These are phyloP conservation scores for Anarsia innoxiella DNA, from an alignment of 2,888 invertebrate species.

Conservation along the genomic window DNA sequence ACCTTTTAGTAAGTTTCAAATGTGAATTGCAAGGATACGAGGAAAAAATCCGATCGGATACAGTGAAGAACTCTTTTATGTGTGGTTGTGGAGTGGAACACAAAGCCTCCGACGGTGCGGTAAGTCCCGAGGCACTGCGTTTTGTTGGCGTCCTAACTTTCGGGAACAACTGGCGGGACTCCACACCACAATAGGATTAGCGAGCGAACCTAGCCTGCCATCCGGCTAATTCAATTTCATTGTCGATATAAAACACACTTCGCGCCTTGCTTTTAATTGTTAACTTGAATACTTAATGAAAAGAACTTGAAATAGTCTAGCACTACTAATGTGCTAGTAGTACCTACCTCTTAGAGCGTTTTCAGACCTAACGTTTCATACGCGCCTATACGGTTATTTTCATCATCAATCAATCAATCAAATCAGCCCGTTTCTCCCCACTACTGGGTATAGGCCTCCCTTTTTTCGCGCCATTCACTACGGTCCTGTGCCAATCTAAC, in stretches of 20 bases:
- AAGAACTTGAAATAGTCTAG: too few species aligned
- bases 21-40: constrained; percentile 7
- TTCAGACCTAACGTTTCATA: too few species aligned
- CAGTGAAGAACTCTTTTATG: constrained; percentile 10
- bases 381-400: too few species aligned
- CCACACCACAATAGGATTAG: constrained; percentile 64
- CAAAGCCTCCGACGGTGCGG: constrained; percentile 25
- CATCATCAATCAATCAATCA: too few species aligned
- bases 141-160: constrained; percentile 50
- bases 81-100: constrained; percentile 13
- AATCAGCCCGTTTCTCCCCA: too few species aligned
- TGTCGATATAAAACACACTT: neutral
- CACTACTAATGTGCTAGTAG: too few species aligned
- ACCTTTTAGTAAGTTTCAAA: constrained; percentile 7
- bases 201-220: constrained; percentile 40
- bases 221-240: constrained; percentile 6
- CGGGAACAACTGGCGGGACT: constrained; percentile 47
- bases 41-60: constrained; percentile 13
- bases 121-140: constrained; percentile 40
- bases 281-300: too few species aligned
- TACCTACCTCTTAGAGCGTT: too few species aligned
- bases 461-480: too few species aligned
- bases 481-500: too few species aligned
- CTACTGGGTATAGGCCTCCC: too few species aligned
- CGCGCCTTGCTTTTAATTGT: too few species aligned